Base-by-base conservation (phyloP, 2,888 invertebrate species). In the Drosophila falleni region DNA sequence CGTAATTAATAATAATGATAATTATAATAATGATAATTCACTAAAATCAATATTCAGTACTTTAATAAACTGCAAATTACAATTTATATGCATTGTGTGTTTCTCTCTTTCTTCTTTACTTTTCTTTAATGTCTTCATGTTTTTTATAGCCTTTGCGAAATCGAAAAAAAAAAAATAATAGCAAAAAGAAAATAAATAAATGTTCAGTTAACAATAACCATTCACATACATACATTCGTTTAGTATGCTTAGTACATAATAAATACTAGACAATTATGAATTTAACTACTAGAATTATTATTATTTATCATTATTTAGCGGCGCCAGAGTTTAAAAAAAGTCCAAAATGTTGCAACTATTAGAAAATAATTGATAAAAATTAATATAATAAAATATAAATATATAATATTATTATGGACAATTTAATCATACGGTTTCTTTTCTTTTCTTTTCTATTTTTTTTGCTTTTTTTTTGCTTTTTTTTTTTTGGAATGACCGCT, bases 401-500 rank as follows among this genome's bases (percentile, higher is more conserved):
- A 44, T 5, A 42, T 19, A 10, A 26, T 44, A 15, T 65, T 35
- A 39, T 47, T 44, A 23, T 60, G 37, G 39, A 46, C 58, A 58
- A 51, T 37, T 47, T 16, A 61, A 41, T 37, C 41, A 74, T 65
- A 59, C 31, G 60, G 49, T 59, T 37, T 41, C 42, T 54, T 33
- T 26, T 41, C 42, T 54, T 33, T 26, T 65, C 59, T 41, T 63
- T 37, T 47, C 49, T 33, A 26, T 63, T 59, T 41, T 63, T 41
- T 47, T 46, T 63, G 41, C 9, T 51, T 64, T 44, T 54, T 50
- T 58, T 64, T 64, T 46, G 37, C 35, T 51, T 19, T 33, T 62
- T 64, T 39, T 39, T 53, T 68, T 71, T 72, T 85, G 83, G 83
- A 88, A 83, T 83, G 83, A 78, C 65, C 71, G 77, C 80, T 81